Percentiles rank a stretch among this genome's conserved stretches.
Evolutionary conservation across 2,888 invertebrate genomes (phyloP).

Genomic region (Ptychoptera albimana): DNA sequence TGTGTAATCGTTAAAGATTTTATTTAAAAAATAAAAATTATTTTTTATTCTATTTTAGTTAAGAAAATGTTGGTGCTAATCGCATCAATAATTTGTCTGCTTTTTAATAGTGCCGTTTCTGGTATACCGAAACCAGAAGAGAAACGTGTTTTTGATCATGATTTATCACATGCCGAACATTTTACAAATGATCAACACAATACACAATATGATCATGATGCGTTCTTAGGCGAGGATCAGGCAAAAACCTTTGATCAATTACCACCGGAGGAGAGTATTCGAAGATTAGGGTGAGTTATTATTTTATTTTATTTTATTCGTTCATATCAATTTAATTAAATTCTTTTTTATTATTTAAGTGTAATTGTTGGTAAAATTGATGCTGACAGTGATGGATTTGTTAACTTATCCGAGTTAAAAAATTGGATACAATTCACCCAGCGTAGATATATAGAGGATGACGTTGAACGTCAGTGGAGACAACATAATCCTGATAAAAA

Average conservation of each 20-base stretch:
- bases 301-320: neutral
- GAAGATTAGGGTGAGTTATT: slow-evolving; percentile 53
- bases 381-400: slow-evolving; percentile 61
- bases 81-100: slow-evolving; percentile 2
- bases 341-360: slow-evolving; percentile 33
- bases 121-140: slow-evolving; percentile 58
- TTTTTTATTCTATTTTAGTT: too few relatives aligned
- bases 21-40: too few relatives aligned
- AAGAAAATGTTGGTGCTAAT: slow-evolving; percentile 3
- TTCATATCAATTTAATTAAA: slow-evolving; percentile 4
- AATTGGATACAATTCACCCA: slow-evolving; percentile 95
- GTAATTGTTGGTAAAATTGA: slow-evolving; percentile 91
- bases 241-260: slow-evolving; percentile 89
- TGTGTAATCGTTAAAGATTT: neutral
- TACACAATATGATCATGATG: slow-evolving; percentile 89
- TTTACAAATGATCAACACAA: slow-evolving; percentile 69
- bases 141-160: slow-evolving; percentile 47
- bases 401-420: slow-evolving; percentile 76
- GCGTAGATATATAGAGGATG: slow-evolving; percentile 77
- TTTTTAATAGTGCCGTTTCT: slow-evolving; percentile 18
- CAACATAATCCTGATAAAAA: slow-evolving; percentile 70
- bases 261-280: slow-evolving; percentile 86
- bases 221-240: slow-evolving; percentile 86
- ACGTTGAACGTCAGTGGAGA: slow-evolving; percentile 86
- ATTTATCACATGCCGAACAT: slow-evolving; percentile 65